Percentiles rank a stretch among this genome's conserved stretches.
Conservation (phyloP, 2,113 vertebrate species). For the Tautogolabrus adspersus region DNA sequence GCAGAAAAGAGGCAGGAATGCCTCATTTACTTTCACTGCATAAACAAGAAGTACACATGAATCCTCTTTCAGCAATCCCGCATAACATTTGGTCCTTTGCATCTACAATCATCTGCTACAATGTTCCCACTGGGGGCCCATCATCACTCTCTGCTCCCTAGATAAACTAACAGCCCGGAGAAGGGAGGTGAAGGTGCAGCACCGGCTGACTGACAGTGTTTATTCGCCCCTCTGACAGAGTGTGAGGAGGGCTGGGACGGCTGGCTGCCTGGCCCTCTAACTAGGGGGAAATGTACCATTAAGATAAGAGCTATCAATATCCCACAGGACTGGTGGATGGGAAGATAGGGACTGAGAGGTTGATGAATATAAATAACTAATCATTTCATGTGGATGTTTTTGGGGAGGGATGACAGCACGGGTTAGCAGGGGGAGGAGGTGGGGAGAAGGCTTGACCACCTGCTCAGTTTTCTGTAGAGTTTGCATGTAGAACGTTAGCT, state of each 20-base stretch:
- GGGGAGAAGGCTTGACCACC: slow-evolving; percentile 47
- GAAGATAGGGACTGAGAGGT: slow-evolving; percentile 19
- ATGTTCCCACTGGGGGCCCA: slow-evolving; percentile 53
- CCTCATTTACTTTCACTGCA: neutral
- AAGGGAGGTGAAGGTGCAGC: slow-evolving; percentile 77
- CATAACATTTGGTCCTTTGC: slow-evolving; percentile 25
- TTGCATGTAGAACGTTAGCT: slow-evolving; percentile 26
- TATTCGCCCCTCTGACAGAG: slow-evolving; percentile 81
- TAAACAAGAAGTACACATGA: slow-evolving; percentile 10
- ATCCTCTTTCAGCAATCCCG: slow-evolving; percentile 12
- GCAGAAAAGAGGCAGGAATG: no score
- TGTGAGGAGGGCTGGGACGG: slow-evolving; percentile 73
- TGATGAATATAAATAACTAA: slow-evolving; percentile 63
- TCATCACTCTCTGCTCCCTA: slow-evolving; percentile 88
- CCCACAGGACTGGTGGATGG: slow-evolving; percentile 35
- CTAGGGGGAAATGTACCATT: slow-evolving; percentile 74
- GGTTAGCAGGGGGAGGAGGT: slow-evolving; percentile 27
- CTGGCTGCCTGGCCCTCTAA: slow-evolving; percentile 59
- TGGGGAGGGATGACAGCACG: slow-evolving; percentile 51
- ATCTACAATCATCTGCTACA: neutral
- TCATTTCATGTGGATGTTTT: slow-evolving; percentile 59
- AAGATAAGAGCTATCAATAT: slow-evolving; percentile 81
- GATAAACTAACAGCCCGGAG: slow-evolving; percentile 91
- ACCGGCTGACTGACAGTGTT: slow-evolving; percentile 81
- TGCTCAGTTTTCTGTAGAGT: slow-evolving; percentile 39